phyloP scores from a whole-genome alignment of 2,113 vertebrate species.

The Percopsis transmontana region DNA sequence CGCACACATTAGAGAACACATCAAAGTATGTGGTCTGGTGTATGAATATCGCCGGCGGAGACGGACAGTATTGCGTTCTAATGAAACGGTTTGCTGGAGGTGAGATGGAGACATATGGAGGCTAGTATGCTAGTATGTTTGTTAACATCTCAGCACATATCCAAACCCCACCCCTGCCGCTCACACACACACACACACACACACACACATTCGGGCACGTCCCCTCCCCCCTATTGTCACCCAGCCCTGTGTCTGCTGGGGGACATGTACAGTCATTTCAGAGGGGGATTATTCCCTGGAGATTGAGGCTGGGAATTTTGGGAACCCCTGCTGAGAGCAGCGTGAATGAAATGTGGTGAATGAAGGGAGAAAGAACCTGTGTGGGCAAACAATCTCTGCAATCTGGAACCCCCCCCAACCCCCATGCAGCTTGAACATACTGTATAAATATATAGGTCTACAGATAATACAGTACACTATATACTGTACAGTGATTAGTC shows the following conservation, averaged over 20 bases:
- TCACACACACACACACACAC: constrained; percentile 1
- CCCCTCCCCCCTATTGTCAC: too few relatives aligned
- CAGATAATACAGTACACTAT: too few relatives aligned
- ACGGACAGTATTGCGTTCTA: too few relatives aligned
- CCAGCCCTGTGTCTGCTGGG: constrained; percentile 22
- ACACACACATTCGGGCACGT: neutral
- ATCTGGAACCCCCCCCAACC: too few relatives aligned
- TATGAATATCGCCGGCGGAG: too few relatives aligned
- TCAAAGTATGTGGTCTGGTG: too few relatives aligned
- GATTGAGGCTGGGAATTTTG: constrained; percentile 17
- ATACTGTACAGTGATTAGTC: too few relatives aligned
- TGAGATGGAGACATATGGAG: neutral
- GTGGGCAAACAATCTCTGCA: constrained; percentile 16
- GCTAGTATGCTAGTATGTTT: neutral
- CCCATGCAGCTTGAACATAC: neutral
- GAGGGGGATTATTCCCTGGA: constrained; percentile 37
- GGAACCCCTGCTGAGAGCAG: constrained; percentile 30
- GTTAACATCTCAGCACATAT: neutral
- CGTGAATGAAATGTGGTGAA: constrained; percentile 25
- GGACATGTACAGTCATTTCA: too few relatives aligned
- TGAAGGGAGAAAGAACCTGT: constrained; percentile 16
- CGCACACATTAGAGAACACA: too few relatives aligned
- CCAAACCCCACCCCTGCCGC: neutral
- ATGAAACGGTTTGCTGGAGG: too few relatives aligned
- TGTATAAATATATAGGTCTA: too few relatives aligned